Evolutionary conservation across 2,113 vertebrate genomes (phyloP).

Genomic region (Oenanthe oenanthe): DNA sequence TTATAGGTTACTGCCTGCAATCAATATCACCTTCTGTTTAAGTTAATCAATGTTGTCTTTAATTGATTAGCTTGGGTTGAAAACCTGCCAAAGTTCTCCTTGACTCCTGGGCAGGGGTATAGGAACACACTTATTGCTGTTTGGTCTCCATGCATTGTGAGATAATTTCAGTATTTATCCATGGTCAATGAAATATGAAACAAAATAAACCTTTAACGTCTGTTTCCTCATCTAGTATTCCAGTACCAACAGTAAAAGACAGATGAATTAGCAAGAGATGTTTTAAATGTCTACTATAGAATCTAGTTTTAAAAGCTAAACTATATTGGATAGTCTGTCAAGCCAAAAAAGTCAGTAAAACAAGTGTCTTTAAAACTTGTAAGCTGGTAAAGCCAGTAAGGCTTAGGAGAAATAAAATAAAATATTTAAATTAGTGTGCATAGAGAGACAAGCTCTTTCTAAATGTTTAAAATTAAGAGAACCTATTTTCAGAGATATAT

Average conservation of each 20-base stretch:
- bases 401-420: not conserved
- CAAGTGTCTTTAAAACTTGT: not conserved
- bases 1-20: constrained; percentile 67
- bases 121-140: constrained; percentile 37
- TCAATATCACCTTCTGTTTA: constrained; percentile 75
- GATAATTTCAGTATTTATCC: constrained; percentile 50
- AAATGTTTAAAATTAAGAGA: constrained; percentile 10
- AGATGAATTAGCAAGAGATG: not conserved
- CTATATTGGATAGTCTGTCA: not conserved
- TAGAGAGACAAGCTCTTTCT: not conserved
- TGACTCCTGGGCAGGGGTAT: not conserved
- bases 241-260: not conserved
- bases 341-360: not conserved
- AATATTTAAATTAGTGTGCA: not conserved
- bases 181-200: constrained; percentile 23
- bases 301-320: not conserved
- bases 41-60: constrained; percentile 74
- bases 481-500: constrained; percentile 14
- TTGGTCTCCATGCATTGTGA: constrained; percentile 42
- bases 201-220: not conserved
- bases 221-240: not conserved
- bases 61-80: constrained; percentile 70
- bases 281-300: not conserved
- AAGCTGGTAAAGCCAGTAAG: not conserved
- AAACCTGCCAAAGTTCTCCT: constrained; percentile 67